phyloP scores from a whole-genome alignment of 2,113 vertebrate genomes.

The Anas platyrhynchos region DNA sequence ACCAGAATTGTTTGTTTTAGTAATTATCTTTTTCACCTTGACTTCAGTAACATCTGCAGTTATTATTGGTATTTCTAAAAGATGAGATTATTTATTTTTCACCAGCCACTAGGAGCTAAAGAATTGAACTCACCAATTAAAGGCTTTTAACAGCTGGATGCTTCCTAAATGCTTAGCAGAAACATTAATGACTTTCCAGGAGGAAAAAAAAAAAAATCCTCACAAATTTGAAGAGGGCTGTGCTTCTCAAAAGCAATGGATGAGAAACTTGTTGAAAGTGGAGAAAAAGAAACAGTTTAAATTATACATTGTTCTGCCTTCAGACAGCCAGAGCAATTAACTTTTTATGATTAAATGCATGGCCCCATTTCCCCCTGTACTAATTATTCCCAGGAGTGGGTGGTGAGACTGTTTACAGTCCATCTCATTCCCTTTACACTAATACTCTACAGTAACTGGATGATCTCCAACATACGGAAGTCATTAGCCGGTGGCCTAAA shows the following conservation, averaged over 20 bases:
- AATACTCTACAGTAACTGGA: accelerated
- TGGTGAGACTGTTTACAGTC: not conserved
- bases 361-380: not conserved
- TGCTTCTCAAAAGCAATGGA: not conserved
- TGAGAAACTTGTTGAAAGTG: not conserved
- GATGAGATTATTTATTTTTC: slow-evolving; percentile 7
- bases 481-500: not conserved
- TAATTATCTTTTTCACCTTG: slow-evolving; percentile 1
- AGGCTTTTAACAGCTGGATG: slow-evolving; percentile 65
- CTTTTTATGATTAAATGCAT: not conserved
- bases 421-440: not conserved
- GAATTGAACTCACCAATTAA: slow-evolving; percentile 45
- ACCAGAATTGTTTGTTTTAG: not conserved
- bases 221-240: not conserved
- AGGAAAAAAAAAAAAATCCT: not conserved
- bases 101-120: not conserved
- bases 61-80: not conserved
- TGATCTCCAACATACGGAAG: not conserved
- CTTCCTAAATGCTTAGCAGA: slow-evolving; percentile 33
- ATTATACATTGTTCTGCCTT: not conserved
- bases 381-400: not conserved
- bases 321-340: not conserved
- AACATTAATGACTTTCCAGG: not conserved
- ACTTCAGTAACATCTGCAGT: not conserved
- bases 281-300: not conserved